Evolutionary conservation across 2,888 invertebrate species (phyloP).

Genomic region (Caenorhabditis panamensis): DNA sequence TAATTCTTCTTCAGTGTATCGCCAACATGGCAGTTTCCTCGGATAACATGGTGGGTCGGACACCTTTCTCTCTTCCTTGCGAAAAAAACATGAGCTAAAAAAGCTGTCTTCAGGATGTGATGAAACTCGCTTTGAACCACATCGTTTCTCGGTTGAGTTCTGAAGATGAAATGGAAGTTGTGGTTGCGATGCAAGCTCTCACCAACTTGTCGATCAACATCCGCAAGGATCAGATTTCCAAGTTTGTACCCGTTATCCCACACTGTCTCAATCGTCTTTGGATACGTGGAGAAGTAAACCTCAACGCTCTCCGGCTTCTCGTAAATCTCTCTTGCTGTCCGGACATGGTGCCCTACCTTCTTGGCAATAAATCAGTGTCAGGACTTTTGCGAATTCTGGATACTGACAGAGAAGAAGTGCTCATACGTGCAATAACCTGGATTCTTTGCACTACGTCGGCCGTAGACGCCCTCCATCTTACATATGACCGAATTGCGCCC

Average conservation of each 20-base stretch:
- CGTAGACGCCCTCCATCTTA: slow-evolving; percentile 75
- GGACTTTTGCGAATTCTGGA: slow-evolving; percentile 76
- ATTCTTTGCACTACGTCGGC: slow-evolving; percentile 77
- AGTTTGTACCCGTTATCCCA: slow-evolving; percentile 71
- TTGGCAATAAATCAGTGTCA: slow-evolving; percentile 83
- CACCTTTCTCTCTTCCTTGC: neutral
- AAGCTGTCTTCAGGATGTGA: slow-evolving; percentile 51
- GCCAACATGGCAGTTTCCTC: slow-evolving; percentile 76
- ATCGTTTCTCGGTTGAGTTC: slow-evolving; percentile 70
- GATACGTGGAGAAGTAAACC: slow-evolving; percentile 76
- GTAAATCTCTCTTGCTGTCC: slow-evolving; percentile 85
- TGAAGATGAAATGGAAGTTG: slow-evolving; percentile 76
- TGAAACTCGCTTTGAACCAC: slow-evolving; percentile 64
- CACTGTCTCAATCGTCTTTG: slow-evolving; percentile 73
- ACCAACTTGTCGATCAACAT: slow-evolving; percentile 78
- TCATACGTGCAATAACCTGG: slow-evolving; percentile 77
- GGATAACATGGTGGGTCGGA: slow-evolving; percentile 58
- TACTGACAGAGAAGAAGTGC: slow-evolving; percentile 75
- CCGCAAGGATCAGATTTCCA: slow-evolving; percentile 67
- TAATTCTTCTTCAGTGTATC: slow-evolving; percentile 78
- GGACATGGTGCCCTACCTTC: slow-evolving; percentile 84
- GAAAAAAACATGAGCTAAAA: too few relatives aligned
- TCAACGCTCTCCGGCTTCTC: slow-evolving; percentile 83
- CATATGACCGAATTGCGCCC: slow-evolving; percentile 73
- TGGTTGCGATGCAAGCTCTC: slow-evolving; percentile 77